A percentile compares a stretch with the other conserved stretches of the same genome.
These are phyloP conservation scores for Tiliqua scincoides DNA, from an alignment of 2,113 vertebrate genomes.

Conservation along the genomic window DNA sequence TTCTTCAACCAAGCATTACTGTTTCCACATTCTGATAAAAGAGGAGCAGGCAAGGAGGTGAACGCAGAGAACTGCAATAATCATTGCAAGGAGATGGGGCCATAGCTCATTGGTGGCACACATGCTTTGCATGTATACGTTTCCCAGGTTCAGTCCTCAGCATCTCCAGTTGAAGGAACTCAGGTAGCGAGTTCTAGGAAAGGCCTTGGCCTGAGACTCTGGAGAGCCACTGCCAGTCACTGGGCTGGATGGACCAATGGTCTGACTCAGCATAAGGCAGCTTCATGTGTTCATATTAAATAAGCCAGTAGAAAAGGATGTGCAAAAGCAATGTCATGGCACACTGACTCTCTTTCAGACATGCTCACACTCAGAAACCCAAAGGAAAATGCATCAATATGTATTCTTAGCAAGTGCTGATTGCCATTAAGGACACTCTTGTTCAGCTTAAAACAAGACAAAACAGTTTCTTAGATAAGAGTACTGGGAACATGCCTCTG, in stretches of 20 bases:
- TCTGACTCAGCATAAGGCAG: slow-evolving; percentile 25
- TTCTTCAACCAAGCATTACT: slow-evolving; percentile 23
- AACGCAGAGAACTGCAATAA: slow-evolving; percentile 25
- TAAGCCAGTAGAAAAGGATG: slow-evolving; percentile 66
- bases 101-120: background rate
- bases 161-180: background rate
- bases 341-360: slow-evolving; percentile 52
- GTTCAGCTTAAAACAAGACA: slow-evolving; percentile 73
- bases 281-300: slow-evolving; percentile 38
- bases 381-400: slow-evolving; percentile 69
- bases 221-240: slow-evolving; percentile 6
- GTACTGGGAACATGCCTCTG: slow-evolving; percentile 75
- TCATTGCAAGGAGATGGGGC: background rate
- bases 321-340: slow-evolving; percentile 68
- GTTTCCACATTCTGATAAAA: slow-evolving; percentile 21
- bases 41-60: slow-evolving; percentile 22
- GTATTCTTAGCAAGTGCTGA: slow-evolving; percentile 75
- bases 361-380: slow-evolving; percentile 55
- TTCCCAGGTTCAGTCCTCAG: background rate
- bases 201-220: background rate
- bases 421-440: slow-evolving; percentile 79
- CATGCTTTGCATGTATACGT: slow-evolving; percentile 29
- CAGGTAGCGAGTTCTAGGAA: background rate
- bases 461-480: slow-evolving; percentile 71
- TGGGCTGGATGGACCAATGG: background rate